A percentile compares a stretch with the other conserved stretches of the same genome.
phyloP scores from a whole-genome alignment of 2,888 invertebrate species.

The Drosophila suboccidentalis region DNA sequence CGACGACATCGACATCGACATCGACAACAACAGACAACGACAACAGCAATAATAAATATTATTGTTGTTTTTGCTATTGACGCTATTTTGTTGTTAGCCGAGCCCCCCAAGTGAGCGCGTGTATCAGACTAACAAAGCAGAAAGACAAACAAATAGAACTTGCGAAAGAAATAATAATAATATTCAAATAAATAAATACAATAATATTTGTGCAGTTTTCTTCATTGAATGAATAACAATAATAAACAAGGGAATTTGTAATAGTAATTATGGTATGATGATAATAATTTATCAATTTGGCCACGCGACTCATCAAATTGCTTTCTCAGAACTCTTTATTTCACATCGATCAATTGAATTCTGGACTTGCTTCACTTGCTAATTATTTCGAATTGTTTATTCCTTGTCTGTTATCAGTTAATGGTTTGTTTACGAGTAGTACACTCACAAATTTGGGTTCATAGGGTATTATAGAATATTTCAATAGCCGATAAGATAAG shows the following conservation, averaged over 20 bases:
- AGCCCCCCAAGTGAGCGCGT: constrained; percentile 66
- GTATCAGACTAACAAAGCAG: constrained; percentile 17
- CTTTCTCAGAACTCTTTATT: constrained; percentile 24
- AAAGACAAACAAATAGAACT: constrained; percentile 21
- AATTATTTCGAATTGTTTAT: constrained; percentile 39
- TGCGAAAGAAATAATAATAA: constrained; percentile 22
- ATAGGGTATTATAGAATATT: constrained; percentile 18
- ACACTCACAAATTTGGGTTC: constrained; percentile 22
- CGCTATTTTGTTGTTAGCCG: constrained; percentile 58
- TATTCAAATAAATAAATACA: constrained; percentile 44
- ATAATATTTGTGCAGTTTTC: constrained; percentile 45
- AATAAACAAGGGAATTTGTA: not conserved
- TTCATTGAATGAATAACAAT: constrained; percentile 11
- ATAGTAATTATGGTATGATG: constrained; percentile 15
- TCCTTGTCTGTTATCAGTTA: constrained; percentile 74
- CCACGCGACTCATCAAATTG: constrained; percentile 29
- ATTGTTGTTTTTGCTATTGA: constrained; percentile 38
- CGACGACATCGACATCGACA: constrained; percentile 34
- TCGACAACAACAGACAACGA: constrained; percentile 26
- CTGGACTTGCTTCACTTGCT: constrained; percentile 17
- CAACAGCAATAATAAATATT: constrained; percentile 27
- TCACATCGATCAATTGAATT: constrained; percentile 34
- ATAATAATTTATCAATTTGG: constrained; percentile 11
- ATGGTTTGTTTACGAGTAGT: constrained; percentile 71
- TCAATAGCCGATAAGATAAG: constrained; percentile 25